A percentile compares a stretch with the other conserved stretches of the same genome.
phyloP scores from a whole-genome alignment of 1,140 invertebrate species.

The Mercenaria mercenaria region DNA sequence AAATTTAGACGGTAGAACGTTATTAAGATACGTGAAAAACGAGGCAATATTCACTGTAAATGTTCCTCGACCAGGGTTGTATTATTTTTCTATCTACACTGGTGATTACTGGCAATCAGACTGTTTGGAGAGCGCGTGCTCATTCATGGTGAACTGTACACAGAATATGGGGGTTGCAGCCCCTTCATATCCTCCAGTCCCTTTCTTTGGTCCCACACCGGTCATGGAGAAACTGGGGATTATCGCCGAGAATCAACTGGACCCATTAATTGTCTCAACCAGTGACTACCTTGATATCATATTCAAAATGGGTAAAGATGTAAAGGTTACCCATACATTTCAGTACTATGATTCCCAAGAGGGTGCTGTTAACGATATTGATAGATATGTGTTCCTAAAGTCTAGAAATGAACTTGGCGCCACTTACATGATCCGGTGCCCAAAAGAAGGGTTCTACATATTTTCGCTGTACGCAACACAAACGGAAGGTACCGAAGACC shows the following conservation, averaged over 20 bases:
- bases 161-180: slow-evolving; percentile 73
- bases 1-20: slow-evolving; percentile 78
- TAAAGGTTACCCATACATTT: slow-evolving; percentile 83
- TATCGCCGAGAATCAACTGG: slow-evolving; percentile 76
- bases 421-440: slow-evolving; percentile 83
- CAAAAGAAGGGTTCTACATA: slow-evolving; percentile 84
- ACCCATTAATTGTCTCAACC: slow-evolving; percentile 82
- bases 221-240: slow-evolving; percentile 81
- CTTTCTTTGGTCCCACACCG: slow-evolving; percentile 83
- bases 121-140: slow-evolving; percentile 83
- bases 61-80: slow-evolving; percentile 81
- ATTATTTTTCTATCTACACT: slow-evolving; percentile 83
- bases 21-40: slow-evolving; percentile 82
- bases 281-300: slow-evolving; percentile 80
- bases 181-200: slow-evolving; percentile 81
- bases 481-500: slow-evolving; percentile 61
- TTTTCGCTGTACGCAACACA: slow-evolving; percentile 83
- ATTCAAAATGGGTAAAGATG: slow-evolving; percentile 79
- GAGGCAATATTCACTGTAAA: slow-evolving; percentile 83
- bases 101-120: slow-evolving; percentile 83
- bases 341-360: slow-evolving; percentile 82
- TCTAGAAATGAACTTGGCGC: slow-evolving; percentile 79
- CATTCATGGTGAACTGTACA: slow-evolving; percentile 82
- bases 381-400: slow-evolving; percentile 83
- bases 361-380: slow-evolving; percentile 81